Percentiles rank a stretch among this genome's conserved stretches.
phyloP scores from a whole-genome alignment of 2,888 invertebrate species.

The Norana najaformis region DNA sequence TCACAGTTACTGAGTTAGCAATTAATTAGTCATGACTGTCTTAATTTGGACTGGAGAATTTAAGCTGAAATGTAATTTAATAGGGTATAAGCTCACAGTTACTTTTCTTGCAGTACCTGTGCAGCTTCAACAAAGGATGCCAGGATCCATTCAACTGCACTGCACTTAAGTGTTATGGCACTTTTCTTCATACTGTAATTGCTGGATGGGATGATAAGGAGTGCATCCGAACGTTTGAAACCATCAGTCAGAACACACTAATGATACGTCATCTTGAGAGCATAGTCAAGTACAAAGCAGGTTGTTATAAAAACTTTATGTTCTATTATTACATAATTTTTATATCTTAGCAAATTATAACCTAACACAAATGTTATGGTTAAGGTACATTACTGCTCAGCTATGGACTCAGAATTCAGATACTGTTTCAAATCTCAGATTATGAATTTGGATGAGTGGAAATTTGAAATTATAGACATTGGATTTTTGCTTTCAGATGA shows the following conservation, averaged over 20 bases:
- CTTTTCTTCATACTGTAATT: conserved; percentile 60
- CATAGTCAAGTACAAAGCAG: conserved; percentile 55
- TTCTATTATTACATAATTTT: background rate
- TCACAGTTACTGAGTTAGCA: background rate
- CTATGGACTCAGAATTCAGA: background rate
- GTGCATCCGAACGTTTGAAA: conserved; percentile 56
- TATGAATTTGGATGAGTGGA: background rate
- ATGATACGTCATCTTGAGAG: conserved; percentile 53
- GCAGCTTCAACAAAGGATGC: conserved; percentile 48
- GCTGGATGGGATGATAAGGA: conserved; percentile 63
- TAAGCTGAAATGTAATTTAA: background rate
- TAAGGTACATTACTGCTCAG: background rate
- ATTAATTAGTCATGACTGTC: background rate
- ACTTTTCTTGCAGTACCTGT: conserved; percentile 42
- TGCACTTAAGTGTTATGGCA: conserved; percentile 58
- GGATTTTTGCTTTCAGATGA: background rate
- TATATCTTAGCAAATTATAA: background rate
- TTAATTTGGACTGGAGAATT: background rate
- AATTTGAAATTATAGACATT: conserved; percentile 14
- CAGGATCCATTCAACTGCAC: conserved; percentile 51
- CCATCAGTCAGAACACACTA: conserved; percentile 50
- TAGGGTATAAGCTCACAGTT: background rate
- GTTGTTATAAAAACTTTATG: conserved; percentile 43
- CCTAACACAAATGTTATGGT: background rate
- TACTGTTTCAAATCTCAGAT: background rate